These are phyloP conservation scores for Meta bourneti DNA, from an alignment of 2,888 invertebrate species.

Conservation along the genomic window DNA sequence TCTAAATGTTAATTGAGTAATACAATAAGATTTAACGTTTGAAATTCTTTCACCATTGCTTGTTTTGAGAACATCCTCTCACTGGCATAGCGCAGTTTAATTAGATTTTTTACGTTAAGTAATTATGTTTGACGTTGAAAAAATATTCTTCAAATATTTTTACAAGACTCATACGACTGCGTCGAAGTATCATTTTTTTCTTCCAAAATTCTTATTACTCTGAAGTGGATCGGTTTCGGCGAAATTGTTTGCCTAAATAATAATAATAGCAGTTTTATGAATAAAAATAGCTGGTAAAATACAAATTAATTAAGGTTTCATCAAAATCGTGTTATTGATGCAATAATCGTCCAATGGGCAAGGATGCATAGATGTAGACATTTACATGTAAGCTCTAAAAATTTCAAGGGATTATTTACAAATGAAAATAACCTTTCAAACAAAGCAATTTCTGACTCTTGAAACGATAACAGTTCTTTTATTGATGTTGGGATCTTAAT, in stretches of 20 bases:
- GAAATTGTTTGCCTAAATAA: background rate
- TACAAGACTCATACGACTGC: background rate
- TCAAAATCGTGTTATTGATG: slow-evolving; percentile 6
- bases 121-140: background rate
- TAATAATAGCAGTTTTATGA: background rate
- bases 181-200: background rate
- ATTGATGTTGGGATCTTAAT: too few species aligned
- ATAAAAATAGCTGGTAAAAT: background rate
- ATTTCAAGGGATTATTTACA: background rate
- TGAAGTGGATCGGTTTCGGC: background rate
- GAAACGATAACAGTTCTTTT: too few species aligned
- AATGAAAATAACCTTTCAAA: background rate
- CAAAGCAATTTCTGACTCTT: too few species aligned
- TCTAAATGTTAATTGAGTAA: background rate
- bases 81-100: background rate
- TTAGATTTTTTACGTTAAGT: background rate
- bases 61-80: background rate
- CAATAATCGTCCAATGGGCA: background rate
- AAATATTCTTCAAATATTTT: background rate
- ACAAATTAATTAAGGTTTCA: slow-evolving; percentile 1
- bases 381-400: background rate
- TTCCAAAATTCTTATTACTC: background rate
- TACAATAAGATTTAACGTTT: background rate
- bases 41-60: background rate
- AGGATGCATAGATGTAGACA: background rate